These are phyloP conservation scores for Neuroscelio doddi DNA, from an alignment of 2,888 invertebrate genomes.

Conservation along the genomic window DNA sequence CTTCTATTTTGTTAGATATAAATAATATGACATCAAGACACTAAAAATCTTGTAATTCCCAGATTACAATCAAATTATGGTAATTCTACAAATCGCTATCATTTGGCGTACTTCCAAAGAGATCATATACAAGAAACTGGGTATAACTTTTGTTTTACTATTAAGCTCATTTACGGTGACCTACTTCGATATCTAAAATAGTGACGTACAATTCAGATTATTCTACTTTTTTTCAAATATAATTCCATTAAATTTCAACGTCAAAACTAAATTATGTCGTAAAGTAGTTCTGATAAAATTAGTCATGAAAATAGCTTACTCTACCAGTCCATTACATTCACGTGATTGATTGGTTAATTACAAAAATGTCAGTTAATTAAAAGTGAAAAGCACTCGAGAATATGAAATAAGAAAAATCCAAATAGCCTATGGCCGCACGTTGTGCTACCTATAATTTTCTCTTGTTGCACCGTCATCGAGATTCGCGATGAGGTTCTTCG, in stretches of 20 bases:
- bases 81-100: slow-evolving; percentile 19
- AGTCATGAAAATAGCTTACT: slow-evolving; percentile 9
- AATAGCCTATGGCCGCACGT: slow-evolving; percentile 18
- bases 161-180: too few species aligned
- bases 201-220: too few species aligned
- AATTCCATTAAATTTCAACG: too few species aligned
- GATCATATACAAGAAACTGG: slow-evolving; percentile 13
- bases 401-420: slow-evolving; percentile 27
- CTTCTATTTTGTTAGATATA: not conserved
- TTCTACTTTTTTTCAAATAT: too few species aligned
- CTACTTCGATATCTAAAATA: too few species aligned
- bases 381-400: slow-evolving; percentile 25
- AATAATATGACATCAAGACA: slow-evolving; percentile 12
- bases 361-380: slow-evolving; percentile 38
- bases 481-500: slow-evolving; percentile 21
- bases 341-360: slow-evolving; percentile 39
- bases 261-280: not conserved
- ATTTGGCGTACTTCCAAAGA: slow-evolving; percentile 31
- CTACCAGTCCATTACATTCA: not conserved
- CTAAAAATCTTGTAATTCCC: slow-evolving; percentile 12
- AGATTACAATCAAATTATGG: slow-evolving; percentile 32
- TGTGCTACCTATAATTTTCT: slow-evolving; percentile 44
- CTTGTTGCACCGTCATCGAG: slow-evolving; percentile 13
- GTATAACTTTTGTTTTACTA: too few species aligned
- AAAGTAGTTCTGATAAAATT: not conserved